Conservation (phyloP, 2,113 vertebrate species). For the Corynorhinus townsendii region DNA sequence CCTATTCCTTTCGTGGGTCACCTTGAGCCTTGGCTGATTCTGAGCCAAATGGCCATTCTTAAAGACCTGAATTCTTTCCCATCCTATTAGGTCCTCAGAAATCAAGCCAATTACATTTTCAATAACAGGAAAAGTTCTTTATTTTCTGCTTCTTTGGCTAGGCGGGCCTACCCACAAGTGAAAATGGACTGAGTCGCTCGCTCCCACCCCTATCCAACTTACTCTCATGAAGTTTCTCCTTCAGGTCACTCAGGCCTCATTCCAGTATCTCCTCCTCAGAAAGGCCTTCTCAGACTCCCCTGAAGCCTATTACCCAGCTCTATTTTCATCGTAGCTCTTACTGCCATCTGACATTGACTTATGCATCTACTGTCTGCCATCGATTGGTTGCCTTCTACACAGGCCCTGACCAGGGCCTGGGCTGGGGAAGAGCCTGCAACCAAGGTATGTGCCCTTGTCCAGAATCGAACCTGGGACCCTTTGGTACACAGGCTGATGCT, state of each 20-base stretch:
- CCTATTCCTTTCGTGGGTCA: neutral
- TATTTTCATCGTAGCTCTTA: neutral
- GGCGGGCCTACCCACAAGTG: neutral
- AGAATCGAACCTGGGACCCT: too few relatives aligned
- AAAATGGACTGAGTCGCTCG: neutral
- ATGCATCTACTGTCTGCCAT: neutral
- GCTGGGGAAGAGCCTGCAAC: too few relatives aligned
- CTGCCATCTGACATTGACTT: neutral
- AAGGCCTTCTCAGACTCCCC: neutral
- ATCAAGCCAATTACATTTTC: neutral
- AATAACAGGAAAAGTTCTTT: neutral
- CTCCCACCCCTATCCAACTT: fast-evolving
- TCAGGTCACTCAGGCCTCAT: neutral
- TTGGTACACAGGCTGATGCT: too few relatives aligned
- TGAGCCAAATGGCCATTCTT: neutral
- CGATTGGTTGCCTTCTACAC: too few relatives aligned
- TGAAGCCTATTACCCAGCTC: neutral
- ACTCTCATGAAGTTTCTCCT: too few relatives aligned
- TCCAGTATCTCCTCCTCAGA: neutral
- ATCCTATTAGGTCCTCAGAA: neutral
- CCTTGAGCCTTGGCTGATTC: neutral
- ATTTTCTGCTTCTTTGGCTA: neutral
- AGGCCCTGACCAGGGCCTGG: too few relatives aligned
- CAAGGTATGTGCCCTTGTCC: too few relatives aligned
- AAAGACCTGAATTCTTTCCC: neutral